A percentile compares a stretch with the other conserved stretches of the same genome.
Conservation (phyloP, 2,797 vertebrate genomes). For the Takifugu rubripes region DNA sequence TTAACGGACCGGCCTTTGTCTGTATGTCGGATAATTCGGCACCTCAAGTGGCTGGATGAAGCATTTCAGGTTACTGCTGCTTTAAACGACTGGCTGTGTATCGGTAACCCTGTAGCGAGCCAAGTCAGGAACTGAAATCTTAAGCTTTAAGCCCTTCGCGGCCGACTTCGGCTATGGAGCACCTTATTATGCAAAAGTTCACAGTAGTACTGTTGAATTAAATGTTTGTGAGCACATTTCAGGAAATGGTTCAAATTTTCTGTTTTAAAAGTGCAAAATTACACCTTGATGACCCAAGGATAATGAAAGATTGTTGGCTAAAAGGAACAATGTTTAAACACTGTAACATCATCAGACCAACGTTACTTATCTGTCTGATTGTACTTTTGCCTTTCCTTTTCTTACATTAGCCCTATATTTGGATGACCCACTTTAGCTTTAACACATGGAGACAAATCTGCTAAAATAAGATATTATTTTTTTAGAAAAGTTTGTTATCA, state of each 20-base stretch:
- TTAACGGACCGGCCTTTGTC: constrained; percentile 5
- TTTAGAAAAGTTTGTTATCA: too few species aligned
- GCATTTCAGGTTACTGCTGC: constrained; percentile 15
- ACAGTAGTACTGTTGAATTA: constrained; percentile 13
- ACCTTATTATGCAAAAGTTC: constrained; percentile 30
- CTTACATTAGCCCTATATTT: too few species aligned
- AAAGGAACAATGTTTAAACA: constrained; percentile 8
- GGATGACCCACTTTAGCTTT: too few species aligned
- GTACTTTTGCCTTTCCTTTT: background rate
- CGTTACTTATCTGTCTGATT: background rate
- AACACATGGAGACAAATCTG: background rate
- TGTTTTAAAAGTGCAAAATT: background rate
- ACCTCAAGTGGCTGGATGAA: constrained; percentile 7
- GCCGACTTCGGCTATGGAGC: constrained; percentile 8
- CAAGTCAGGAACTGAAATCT: constrained; percentile 18
- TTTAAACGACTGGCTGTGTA: constrained; percentile 14
- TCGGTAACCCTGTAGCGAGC: background rate
- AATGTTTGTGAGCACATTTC: constrained; percentile 17
- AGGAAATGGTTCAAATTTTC: background rate
- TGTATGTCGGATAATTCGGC: constrained; percentile 9
- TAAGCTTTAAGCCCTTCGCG: constrained; percentile 26
- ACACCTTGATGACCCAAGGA: background rate
- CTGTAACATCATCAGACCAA: constrained; percentile 1
- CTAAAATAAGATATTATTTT: too few species aligned
- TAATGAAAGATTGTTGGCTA: background rate